Evolutionary conservation across 2,797 vertebrate species (phyloP).

Genomic region (Pogonophryne albipinna): DNA sequence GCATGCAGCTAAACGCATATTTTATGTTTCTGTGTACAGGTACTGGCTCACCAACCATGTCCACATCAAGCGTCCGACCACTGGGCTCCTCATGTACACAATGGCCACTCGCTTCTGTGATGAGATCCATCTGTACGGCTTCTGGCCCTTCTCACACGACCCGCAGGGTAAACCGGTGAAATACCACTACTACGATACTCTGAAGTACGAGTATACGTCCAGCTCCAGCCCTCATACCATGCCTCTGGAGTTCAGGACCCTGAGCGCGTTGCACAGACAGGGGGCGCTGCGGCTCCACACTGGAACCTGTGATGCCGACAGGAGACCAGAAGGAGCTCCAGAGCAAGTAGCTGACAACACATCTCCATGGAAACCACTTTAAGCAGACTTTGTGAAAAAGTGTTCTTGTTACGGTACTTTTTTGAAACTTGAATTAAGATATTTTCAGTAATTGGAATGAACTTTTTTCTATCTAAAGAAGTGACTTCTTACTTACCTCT

Average conservation of each 20-base stretch:
- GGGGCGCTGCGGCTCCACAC: slow-evolving; percentile 96
- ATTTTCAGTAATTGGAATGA: slow-evolving; percentile 44
- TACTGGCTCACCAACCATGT: slow-evolving; percentile 98
- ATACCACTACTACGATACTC: slow-evolving; percentile 97
- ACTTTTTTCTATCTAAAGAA: slow-evolving; percentile 54
- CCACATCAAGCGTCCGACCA: slow-evolving; percentile 97
- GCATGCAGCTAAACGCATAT: slow-evolving; percentile 1
- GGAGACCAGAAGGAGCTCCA: slow-evolving; percentile 21
- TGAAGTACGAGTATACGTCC: slow-evolving; percentile 95
- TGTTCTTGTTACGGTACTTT: slow-evolving; percentile 44
- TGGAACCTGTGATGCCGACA: slow-evolving; percentile 83
- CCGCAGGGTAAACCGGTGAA: slow-evolving; percentile 91
- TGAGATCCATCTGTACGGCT: slow-evolving; percentile 96
- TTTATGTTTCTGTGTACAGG: slow-evolving; percentile 76
- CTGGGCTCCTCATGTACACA: slow-evolving; percentile 97
- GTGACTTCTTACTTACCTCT: slow-evolving; percentile 8
- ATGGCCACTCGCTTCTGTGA: slow-evolving; percentile 98
- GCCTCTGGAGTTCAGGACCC: slow-evolving; percentile 97
- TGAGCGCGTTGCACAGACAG: slow-evolving; percentile 92
- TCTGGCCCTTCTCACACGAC: slow-evolving; percentile 94
- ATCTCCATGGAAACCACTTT: slow-evolving; percentile 37
- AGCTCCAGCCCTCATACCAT: slow-evolving; percentile 96
- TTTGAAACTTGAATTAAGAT: slow-evolving; percentile 57
- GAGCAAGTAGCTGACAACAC: slow-evolving; percentile 21
- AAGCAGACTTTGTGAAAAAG: slow-evolving; percentile 9